Percentiles rank a stretch among this genome's conserved stretches.
These are phyloP conservation scores for Epizoanthus ramosus DNA, from an alignment of 92 coral and sea anemone species.

Conservation along the genomic window DNA sequence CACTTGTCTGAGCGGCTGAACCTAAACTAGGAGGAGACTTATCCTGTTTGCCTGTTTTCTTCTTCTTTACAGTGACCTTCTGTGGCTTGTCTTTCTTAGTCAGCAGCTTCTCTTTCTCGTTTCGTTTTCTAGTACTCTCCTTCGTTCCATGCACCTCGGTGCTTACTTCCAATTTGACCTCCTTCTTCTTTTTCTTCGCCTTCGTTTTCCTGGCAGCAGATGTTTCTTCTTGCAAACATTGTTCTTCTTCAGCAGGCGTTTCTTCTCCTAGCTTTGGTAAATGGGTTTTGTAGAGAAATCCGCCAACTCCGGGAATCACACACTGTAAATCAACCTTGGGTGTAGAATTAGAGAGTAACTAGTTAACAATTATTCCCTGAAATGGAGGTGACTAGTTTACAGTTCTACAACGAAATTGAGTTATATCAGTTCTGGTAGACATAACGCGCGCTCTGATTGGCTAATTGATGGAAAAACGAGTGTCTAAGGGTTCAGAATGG, in stretches of 20 bases:
- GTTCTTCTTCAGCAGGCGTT: not conserved
- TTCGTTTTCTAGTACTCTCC: not conserved
- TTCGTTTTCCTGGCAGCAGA: not conserved
- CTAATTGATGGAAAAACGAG: too few species aligned
- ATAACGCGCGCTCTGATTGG: too few species aligned
- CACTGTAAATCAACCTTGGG: conserved; percentile 27
- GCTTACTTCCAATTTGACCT: not conserved
- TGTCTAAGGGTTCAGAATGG: too few species aligned
- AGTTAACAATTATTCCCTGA: too few species aligned
- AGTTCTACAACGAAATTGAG: too few species aligned
- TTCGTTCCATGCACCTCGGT: not conserved
- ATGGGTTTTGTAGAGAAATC: conserved; percentile 13
- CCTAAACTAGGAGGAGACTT: not conserved
- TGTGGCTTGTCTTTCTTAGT: not conserved
- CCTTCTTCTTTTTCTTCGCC: not conserved
- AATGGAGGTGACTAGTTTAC: too few species aligned
- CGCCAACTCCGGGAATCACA: conserved; percentile 23
- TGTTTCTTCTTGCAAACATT: not conserved
- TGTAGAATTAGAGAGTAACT: not conserved
- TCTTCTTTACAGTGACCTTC: not conserved
- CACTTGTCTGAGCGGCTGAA: too few species aligned
- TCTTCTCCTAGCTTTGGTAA: conserved; percentile 21
- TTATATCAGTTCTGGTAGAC: too few species aligned
- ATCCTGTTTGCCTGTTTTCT: not conserved
- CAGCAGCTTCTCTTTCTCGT: not conserved